Evolutionary conservation across 2,113 vertebrate species (phyloP).

Genomic region (Elgaria multicarinata): DNA sequence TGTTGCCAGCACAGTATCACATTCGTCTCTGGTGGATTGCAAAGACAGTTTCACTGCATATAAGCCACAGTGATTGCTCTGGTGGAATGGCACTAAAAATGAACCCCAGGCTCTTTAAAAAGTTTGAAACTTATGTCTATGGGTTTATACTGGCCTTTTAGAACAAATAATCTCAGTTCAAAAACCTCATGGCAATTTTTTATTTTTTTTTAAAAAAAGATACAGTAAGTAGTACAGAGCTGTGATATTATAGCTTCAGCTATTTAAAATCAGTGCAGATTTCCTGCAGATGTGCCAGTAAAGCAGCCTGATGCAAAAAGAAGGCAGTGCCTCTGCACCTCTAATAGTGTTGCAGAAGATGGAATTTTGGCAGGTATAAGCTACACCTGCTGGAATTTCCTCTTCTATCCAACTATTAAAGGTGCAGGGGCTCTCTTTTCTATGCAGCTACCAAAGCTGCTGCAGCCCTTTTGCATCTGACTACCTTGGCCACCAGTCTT

Average conservation of each 20-base stretch:
- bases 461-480: neutral
- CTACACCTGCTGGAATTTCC: neutral
- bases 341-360: neutral
- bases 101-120: fast-evolving
- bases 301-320: neutral
- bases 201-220: too few relatives aligned
- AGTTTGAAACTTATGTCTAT: neutral
- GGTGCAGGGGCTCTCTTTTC: neutral
- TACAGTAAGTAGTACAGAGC: neutral
- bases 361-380: neutral
- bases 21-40: constrained; percentile 28
- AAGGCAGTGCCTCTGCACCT: neutral
- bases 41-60: fast-evolving
- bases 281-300: neutral
- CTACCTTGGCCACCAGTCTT: neutral
- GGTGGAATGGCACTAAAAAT: neutral
- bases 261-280: neutral
- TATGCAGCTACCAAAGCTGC: neutral
- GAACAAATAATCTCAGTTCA: neutral
- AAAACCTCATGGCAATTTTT: neutral
- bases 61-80: neutral
- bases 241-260: neutral
- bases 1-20: fast-evolving
- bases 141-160: neutral
- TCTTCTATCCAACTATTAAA: neutral